phyloP scores from a whole-genome alignment of 2,797 vertebrate species.

The Scleropages formosus region DNA sequence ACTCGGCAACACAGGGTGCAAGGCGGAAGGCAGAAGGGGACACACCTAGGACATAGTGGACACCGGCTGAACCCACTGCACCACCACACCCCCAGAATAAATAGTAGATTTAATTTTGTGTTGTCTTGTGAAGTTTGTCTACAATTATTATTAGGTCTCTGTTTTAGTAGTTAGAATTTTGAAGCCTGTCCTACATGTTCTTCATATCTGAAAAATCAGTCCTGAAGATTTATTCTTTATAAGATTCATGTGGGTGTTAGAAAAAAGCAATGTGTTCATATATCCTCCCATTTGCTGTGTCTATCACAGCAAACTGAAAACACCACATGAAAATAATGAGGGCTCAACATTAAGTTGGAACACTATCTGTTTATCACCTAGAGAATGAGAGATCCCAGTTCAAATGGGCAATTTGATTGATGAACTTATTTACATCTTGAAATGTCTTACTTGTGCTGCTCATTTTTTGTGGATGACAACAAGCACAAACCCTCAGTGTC shows the following conservation, averaged over 20 bases:
- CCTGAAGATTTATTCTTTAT: not conserved
- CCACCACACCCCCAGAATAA: no score
- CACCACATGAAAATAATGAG: not conserved
- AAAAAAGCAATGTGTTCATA: not conserved
- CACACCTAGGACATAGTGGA: no score
- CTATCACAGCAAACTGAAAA: not conserved
- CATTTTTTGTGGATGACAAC: constrained; percentile 21
- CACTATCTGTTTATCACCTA: constrained; percentile 4
- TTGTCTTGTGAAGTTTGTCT: no score
- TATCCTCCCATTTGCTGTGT: not conserved
- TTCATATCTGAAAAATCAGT: not conserved
- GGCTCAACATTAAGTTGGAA: not conserved
- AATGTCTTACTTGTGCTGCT: constrained; percentile 18
- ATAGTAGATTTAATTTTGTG: no score
- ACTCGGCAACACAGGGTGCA: no score
- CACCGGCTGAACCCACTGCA: no score
- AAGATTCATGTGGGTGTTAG: not conserved
- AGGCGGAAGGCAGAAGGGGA: no score
- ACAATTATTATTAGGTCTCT: no score
- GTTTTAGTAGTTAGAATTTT: no score
- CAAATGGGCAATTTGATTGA: constrained; percentile 22
- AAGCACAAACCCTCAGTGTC: not conserved
- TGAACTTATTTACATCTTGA: constrained; percentile 23
- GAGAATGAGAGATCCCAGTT: not conserved
- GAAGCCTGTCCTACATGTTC: constrained; percentile 3